phyloP scores from a whole-genome alignment of 2,888 invertebrate species.

The Chironomus riparius region DNA sequence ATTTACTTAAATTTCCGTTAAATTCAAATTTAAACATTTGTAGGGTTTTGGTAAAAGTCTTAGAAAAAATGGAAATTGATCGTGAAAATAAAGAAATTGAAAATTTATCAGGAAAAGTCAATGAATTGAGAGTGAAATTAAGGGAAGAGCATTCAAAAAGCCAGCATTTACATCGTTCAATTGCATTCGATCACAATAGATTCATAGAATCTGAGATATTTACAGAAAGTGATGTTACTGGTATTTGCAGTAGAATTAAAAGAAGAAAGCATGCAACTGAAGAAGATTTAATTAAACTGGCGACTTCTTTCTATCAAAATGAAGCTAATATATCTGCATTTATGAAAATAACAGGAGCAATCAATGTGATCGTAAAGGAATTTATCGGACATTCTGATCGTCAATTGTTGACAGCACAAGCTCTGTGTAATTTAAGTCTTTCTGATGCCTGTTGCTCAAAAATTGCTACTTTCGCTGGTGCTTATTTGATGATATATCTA shows the following conservation, averaged over 20 bases:
- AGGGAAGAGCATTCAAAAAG: background rate
- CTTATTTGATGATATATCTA: conserved; percentile 37
- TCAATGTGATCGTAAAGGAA: conserved; percentile 39
- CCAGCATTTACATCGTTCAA: background rate
- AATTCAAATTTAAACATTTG: no score
- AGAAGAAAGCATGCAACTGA: conserved; percentile 37
- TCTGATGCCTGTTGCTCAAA: conserved; percentile 37
- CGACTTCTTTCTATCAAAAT: conserved; percentile 38
- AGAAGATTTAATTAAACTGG: conserved; percentile 38
- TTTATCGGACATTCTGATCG: conserved; percentile 34
- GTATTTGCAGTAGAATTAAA: conserved; percentile 37
- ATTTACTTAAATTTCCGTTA: no score
- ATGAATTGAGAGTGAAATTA: background rate
- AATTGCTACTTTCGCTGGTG: conserved; percentile 36
- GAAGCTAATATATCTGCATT: conserved; percentile 37
- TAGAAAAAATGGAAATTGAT: background rate
- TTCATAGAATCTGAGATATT: conserved; percentile 2
- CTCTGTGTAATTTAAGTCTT: conserved; percentile 39
- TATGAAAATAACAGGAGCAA: conserved; percentile 36
- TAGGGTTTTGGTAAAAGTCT: no score
- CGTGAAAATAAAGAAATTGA: background rate
- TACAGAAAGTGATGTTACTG: conserved; percentile 35
- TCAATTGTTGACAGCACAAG: conserved; percentile 36
- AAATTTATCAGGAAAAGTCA: background rate
- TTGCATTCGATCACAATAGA: conserved; percentile 2